phyloP scores from a whole-genome alignment of 2,797 vertebrate species.

The Neosilurus hyrtlii region DNA sequence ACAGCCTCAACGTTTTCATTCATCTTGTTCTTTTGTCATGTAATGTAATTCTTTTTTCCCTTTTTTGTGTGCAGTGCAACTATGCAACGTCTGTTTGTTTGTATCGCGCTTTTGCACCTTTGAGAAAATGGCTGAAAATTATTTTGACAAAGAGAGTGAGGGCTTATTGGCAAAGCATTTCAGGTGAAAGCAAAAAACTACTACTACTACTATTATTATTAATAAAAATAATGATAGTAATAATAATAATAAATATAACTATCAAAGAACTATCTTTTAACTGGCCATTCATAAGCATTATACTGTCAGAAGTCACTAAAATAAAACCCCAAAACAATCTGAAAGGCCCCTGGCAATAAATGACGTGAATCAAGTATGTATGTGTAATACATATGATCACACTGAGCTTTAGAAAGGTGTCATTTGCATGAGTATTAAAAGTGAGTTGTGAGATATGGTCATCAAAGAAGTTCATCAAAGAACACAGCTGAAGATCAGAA shows the following conservation, averaged over 20 bases:
- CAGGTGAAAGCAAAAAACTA: constrained; percentile 2
- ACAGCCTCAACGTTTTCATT: neutral
- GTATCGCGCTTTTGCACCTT: constrained; percentile 11
- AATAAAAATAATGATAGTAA: too few species aligned
- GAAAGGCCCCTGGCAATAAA: neutral
- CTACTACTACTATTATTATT: too few species aligned
- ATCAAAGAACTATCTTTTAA: too few species aligned
- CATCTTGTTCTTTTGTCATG: constrained; percentile 4
- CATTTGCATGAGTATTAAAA: neutral
- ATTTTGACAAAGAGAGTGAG: neutral
- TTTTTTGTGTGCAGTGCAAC: constrained; percentile 28
- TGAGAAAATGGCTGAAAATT: constrained; percentile 1
- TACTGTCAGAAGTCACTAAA: neutral
- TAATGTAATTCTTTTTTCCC: constrained; percentile 14
- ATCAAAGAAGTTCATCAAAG: neutral
- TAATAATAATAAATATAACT: too few species aligned
- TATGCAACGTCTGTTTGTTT: constrained; percentile 28
- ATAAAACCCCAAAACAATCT: neutral
- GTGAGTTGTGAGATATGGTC: neutral
- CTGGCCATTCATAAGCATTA: neutral
- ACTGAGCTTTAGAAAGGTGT: neutral
- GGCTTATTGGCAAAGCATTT: constrained; percentile 1
- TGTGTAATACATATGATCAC: neutral
- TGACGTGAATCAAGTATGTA: neutral
- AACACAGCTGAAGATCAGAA: neutral